Percentiles rank a stretch among this genome's conserved stretches.
These are phyloP conservation scores for Ivindomyrus marchei DNA, from an alignment of 2,113 vertebrate genomes.

Conservation along the genomic window DNA sequence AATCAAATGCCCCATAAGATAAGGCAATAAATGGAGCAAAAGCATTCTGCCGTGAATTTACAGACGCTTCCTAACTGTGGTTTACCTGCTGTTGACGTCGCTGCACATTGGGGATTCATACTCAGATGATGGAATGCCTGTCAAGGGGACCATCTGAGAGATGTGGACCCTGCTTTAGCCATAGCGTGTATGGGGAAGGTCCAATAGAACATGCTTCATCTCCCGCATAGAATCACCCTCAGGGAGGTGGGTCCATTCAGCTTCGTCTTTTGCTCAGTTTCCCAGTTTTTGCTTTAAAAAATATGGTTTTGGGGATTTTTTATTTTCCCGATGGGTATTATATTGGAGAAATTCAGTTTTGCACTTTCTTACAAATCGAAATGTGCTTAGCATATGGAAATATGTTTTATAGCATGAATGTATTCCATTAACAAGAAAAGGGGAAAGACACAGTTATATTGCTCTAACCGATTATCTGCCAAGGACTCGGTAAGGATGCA, in stretches of 20 bases:
- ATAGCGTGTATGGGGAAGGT: neutral
- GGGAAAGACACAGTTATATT: neutral
- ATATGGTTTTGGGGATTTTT: neutral
- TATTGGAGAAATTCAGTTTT: constrained; percentile 1
- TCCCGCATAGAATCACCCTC: neutral
- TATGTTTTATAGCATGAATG: neutral
- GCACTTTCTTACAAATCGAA: neutral
- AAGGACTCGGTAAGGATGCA: neutral
- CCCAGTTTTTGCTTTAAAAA: neutral
- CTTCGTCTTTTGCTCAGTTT: neutral
- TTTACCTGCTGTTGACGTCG: neutral
- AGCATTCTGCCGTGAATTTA: neutral
- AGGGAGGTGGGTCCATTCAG: neutral
- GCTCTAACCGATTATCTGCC: neutral
- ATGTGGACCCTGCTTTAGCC: neutral
- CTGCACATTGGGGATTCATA: neutral
- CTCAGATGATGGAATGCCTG: neutral
- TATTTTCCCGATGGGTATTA: neutral
- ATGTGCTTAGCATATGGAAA: neutral
- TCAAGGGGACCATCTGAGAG: neutral
- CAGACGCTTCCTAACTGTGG: neutral
- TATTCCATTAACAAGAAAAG: neutral
- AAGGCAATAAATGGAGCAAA: neutral
- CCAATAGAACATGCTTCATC: neutral
- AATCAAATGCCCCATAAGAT: neutral